A percentile compares a stretch with the other conserved stretches of the same genome.
Evolutionary conservation across 2,888 invertebrate species (phyloP).

Genomic region (Melinaea menophilus): DNA sequence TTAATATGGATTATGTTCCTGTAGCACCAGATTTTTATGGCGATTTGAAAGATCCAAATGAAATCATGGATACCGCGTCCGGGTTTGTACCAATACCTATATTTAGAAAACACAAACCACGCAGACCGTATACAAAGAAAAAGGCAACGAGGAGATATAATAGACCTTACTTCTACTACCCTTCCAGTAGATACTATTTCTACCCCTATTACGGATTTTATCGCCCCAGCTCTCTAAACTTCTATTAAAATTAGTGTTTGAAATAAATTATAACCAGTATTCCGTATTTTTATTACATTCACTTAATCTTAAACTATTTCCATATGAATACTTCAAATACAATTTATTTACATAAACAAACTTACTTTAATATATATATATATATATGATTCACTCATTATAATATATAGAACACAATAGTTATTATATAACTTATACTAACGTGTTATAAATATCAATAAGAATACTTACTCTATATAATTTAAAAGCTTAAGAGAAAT

Average conservation of each 20-base stretch:
- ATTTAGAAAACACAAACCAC: conserved; percentile 44
- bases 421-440: background rate
- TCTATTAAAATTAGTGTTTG: conserved; percentile 43
- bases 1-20: conserved; percentile 26
- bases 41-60: conserved; percentile 49
- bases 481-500: too few relatives aligned
- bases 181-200: conserved; percentile 45
- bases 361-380: conserved; percentile 5
- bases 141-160: conserved; percentile 49
- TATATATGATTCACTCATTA: conserved; percentile 4
- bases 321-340: conserved; percentile 50
- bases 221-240: conserved; percentile 64
- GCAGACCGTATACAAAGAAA: conserved; percentile 38
- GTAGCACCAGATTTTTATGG: conserved; percentile 39
- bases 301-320: conserved; percentile 52
- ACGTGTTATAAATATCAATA: too few relatives aligned
- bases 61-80: conserved; percentile 65
- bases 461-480: too few relatives aligned
- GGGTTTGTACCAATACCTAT: conserved; percentile 60
- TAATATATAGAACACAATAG: conserved; percentile 21
- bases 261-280: conserved; percentile 3
- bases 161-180: conserved; percentile 45
- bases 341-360: conserved; percentile 32
- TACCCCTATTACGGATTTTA: conserved; percentile 57
- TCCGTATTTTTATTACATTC: conserved; percentile 46